phyloP scores from a whole-genome alignment of 2,888 invertebrate species.

The Epinotia demarniana region DNA sequence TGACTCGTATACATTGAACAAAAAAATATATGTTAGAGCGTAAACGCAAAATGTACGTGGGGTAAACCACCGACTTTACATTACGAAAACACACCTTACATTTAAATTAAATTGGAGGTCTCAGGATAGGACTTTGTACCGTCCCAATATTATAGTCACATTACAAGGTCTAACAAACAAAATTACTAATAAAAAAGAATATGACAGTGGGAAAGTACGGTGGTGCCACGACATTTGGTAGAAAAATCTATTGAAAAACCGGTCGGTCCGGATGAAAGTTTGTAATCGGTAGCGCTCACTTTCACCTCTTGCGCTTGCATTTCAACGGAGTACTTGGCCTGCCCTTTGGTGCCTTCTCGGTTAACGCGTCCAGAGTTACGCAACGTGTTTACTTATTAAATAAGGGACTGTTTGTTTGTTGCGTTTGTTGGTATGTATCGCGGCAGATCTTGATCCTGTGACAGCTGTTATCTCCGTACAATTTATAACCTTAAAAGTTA shows the following conservation, averaged over 20 bases:
- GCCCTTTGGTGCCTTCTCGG: slow-evolving; percentile 8
- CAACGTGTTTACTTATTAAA: not conserved
- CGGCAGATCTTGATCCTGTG: too few relatives aligned
- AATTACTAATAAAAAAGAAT: slow-evolving; percentile 3
- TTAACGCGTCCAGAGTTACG: not conserved
- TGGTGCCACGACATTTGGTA: slow-evolving; percentile 45
- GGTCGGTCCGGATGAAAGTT: slow-evolving; percentile 75
- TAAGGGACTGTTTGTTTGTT: not conserved
- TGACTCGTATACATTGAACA: not conserved
- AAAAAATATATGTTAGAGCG: not conserved
- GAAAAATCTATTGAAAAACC: slow-evolving; percentile 67
- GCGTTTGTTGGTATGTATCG: too few relatives aligned
- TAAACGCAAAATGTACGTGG: too few relatives aligned
- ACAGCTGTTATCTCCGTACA: too few relatives aligned
- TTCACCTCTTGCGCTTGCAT: slow-evolving; percentile 64
- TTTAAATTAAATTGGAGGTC: not conserved
- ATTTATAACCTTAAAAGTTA: too few relatives aligned
- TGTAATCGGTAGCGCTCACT: slow-evolving; percentile 69
- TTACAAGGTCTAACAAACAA: slow-evolving; percentile 8
- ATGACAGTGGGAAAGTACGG: slow-evolving; percentile 24
- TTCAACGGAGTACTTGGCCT: slow-evolving; percentile 38
- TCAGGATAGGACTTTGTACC: not conserved
- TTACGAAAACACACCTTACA: not conserved
- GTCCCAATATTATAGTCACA: slow-evolving; percentile 1
- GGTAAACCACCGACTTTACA: not conserved